These are phyloP conservation scores for Sesamia nonagrioides DNA, from an alignment of 1,140 invertebrate species.

Conservation along the genomic window DNA sequence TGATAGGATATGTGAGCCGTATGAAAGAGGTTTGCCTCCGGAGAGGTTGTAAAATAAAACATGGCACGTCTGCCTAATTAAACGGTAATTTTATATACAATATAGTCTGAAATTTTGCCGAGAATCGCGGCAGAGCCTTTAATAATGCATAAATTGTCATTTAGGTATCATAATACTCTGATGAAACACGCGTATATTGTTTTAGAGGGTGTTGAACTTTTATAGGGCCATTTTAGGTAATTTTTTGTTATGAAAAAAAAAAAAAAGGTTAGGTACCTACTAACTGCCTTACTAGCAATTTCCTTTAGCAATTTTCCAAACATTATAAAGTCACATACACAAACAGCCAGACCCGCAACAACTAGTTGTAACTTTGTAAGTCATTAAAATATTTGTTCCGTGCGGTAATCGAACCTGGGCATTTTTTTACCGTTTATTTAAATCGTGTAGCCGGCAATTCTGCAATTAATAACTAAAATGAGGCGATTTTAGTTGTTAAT, in stretches of 20 bases:
- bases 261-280: no score
- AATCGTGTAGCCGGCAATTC: no score
- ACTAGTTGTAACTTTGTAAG: no score
- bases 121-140: neutral
- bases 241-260: neutral
- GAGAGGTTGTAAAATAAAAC: slow-evolving; percentile 29
- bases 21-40: slow-evolving; percentile 9
- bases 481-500: no score
- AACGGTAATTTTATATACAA: slow-evolving; percentile 33
- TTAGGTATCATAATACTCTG: neutral
- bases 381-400: no score
- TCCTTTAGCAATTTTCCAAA: no score
- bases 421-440: no score
- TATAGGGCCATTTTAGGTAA: neutral
- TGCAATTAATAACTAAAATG: no score
- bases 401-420: no score
- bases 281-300: no score
- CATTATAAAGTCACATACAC: no score
- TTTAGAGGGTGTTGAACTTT: neutral
- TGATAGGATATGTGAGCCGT: slow-evolving; percentile 12
- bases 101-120: slow-evolving; percentile 19
- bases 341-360: no score
- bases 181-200: neutral
- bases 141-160: slow-evolving; percentile 1
- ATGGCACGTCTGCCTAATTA: slow-evolving; percentile 18